phyloP scores from a whole-genome alignment of 2,797 vertebrate genomes.

The Gallinago stenura region DNA sequence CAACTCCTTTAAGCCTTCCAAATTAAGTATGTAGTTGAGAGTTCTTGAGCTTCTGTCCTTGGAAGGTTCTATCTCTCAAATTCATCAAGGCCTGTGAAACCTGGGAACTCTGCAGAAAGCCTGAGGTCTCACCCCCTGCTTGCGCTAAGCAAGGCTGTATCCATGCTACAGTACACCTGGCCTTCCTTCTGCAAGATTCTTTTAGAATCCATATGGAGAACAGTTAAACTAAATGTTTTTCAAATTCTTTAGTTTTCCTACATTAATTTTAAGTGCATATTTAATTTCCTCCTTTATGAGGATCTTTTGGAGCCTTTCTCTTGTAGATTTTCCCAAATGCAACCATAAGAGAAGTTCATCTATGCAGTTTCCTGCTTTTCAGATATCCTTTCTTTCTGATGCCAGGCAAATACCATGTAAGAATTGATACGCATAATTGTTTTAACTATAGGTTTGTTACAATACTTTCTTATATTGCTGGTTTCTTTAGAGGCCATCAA shows the following conservation, averaged over 20 bases:
- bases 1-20: neutral
- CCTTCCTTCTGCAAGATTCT: neutral
- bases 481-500: neutral
- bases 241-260: neutral
- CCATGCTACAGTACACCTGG: neutral
- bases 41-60: neutral
- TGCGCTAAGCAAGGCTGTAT: neutral
- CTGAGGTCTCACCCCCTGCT: neutral
- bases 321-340: neutral
- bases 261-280: neutral
- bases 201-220: neutral
- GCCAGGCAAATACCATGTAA: neutral
- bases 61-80: neutral
- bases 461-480: neutral
- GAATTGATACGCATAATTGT: neutral
- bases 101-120: neutral
- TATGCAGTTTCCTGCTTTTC: neutral
- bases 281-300: neutral
- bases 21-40: neutral
- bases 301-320: neutral
- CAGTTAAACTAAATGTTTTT: neutral
- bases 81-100: neutral
- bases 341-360: neutral
- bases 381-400: neutral
- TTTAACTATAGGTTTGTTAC: neutral